Evolutionary conservation across 92 coral and sea anemone genomes (phyloP).

Genomic region (Blastomussa wellsi): DNA sequence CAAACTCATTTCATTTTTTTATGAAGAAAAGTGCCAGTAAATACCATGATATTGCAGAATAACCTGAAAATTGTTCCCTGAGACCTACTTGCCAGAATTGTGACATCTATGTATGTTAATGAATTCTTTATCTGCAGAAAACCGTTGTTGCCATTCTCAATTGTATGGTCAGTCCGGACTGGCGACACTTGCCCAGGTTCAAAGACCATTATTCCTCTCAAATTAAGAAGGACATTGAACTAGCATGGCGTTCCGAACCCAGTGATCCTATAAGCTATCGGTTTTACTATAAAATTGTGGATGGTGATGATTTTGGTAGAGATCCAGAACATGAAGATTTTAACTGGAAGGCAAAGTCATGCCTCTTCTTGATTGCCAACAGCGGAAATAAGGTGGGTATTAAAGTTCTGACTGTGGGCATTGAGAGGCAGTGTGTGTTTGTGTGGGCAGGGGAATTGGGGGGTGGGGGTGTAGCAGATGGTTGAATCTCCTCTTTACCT

Average conservation of each 20-base stretch:
- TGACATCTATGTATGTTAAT: background rate
- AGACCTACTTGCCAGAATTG: background rate
- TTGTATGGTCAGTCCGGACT: slow-evolving; percentile 86
- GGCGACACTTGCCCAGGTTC: slow-evolving; percentile 84
- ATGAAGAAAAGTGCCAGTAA: no score
- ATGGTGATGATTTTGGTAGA: slow-evolving; percentile 79
- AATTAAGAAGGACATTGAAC: slow-evolving; percentile 72
- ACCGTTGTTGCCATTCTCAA: slow-evolving; percentile 85
- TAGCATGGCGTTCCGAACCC: slow-evolving; percentile 87
- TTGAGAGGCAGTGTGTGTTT: no score
- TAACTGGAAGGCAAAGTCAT: slow-evolving; percentile 77
- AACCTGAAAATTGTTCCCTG: background rate
- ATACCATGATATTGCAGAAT: no score
- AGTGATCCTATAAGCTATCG: slow-evolving; percentile 83
- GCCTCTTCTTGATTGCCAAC: slow-evolving; percentile 72
- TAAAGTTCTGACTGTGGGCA: background rate
- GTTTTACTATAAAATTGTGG: slow-evolving; percentile 77
- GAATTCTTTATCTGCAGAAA: slow-evolving; percentile 55
- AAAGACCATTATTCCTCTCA: slow-evolving; percentile 57
- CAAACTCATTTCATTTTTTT: no score
- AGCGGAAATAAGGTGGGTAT: slow-evolving; percentile 74
- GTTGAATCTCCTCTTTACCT: no score
- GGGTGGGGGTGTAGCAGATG: background rate
- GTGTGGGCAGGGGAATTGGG: background rate
- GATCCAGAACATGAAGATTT: slow-evolving; percentile 51